Evolutionary conservation across 2,888 invertebrate species (phyloP), one percentile per base, ranked within the genome.

Genomic region (Mamestra brassicae): DNA sequence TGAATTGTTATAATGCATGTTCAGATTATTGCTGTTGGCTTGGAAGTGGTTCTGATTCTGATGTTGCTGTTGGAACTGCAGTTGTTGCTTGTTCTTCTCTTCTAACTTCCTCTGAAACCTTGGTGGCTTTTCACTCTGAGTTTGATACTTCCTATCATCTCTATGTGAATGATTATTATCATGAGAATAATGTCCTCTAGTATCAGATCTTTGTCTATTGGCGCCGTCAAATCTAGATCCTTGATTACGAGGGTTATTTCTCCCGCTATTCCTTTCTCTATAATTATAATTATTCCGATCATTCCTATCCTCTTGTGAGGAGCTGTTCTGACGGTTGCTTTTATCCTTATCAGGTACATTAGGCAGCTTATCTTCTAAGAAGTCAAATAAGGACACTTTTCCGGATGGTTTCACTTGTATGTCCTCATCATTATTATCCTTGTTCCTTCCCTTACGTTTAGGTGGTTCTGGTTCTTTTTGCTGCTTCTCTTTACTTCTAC

Each of bases 381-480:
- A 98, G 92, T 98, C 98, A 92, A 98, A 98, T 4, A 98, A 94
- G 0, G 98, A 98, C 3, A 98, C 97, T 94, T 98, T 98, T 61
- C 98, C 98, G 15, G 98, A 97, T 1, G 98, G 98, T 92, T 98
- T 98, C 10, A 97, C 97, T 2, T 96, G 96, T 52, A 97, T 95
- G 77, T 97, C 97, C 60, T 97, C 97, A 78, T 97, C 97, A 72
- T 91, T 95, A 42, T 93, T 92, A 68, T 95, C 94, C 91, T 97
- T 91, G 87, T 96, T 93, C 85, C 97, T 87, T 81, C 96, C 93
- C 91, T 94, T 95, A n/a, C 97, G 92, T 93, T 95, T 95, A 50
- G 94, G 93, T 86, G 89, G 93, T 71, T 96, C 96, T 17, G 92
- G 84, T 73, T 96, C 96, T 82, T 96, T 96, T 58, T 91, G 90